Evolutionary conservation across 2,113 vertebrate genomes (phyloP), one percentile per base, ranked within the genome.

Genomic region (Campylomormyrus numenius): DNA sequence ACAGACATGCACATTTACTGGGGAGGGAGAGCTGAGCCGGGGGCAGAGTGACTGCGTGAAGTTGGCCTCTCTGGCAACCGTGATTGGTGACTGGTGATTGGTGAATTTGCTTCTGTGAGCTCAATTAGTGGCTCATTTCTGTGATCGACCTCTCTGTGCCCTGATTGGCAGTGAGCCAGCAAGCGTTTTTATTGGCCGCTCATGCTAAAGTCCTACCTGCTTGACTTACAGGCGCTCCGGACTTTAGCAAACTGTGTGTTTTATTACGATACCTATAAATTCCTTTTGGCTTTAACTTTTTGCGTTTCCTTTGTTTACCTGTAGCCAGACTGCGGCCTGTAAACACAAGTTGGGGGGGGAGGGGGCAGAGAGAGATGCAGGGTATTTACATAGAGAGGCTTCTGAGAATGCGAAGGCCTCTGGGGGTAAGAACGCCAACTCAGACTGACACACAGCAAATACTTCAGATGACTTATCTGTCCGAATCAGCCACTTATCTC

Each of bases 251-350:
- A 93, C 87, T 90, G 90, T 91, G 92, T 94, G 92, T 94, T 93
- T 96, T 95, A 94, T 96, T 98, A 98, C 94, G 96, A 97, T 93
- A 93, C 94, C 93, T 96, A 95, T 95, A 95, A 95, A 92, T 96
- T 96, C 96, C 95, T 95, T 95, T 90, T 94, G 96, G 95, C 94
- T 97, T 98, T 97, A 97, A 96, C 94, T 95, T 98, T 97, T 98
- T 98, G 95, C 96, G 96, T 97, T 97, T 98, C 97, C 97, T 95
- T 96, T 98, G 99, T 97, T 96, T 99, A 98, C 96, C 97, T 96
- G 97, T 97, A 96, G 97, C 96, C 97, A 96, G 98, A 97, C 94
- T 97, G 93, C 96, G 97, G 97, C 98, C 98, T 99, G 98, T 97
- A 97, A 97, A 97, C 96, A 97, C 96, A 98, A 97, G 94, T 94